phyloP scores from a whole-genome alignment of 2,888 invertebrate species.

The Brachyptera putata region DNA sequence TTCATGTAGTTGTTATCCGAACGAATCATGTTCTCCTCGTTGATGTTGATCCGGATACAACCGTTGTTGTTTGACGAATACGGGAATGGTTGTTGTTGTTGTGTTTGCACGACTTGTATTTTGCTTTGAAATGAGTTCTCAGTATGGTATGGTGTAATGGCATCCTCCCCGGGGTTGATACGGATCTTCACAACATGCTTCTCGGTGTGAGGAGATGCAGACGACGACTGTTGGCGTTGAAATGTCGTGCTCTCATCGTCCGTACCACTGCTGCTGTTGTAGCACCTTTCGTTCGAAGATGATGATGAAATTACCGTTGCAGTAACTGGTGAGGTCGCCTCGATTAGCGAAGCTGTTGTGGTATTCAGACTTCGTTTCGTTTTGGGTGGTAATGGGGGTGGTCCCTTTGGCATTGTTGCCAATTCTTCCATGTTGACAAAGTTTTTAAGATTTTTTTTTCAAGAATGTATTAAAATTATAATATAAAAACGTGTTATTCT shows the following conservation, averaged over 20 bases:
- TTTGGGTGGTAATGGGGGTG: constrained; percentile 56
- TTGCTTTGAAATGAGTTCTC: constrained; percentile 14
- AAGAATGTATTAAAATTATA: neutral
- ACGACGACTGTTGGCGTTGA: constrained; percentile 41
- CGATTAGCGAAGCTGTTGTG: constrained; percentile 1
- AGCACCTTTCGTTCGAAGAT: neutral
- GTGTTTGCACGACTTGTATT: constrained; percentile 16
- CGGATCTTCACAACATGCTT: constrained; percentile 65
- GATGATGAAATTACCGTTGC: constrained; percentile 50
- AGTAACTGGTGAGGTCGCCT: constrained; percentile 22
- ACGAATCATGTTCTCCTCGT: constrained; percentile 42
- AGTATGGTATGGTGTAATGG: neutral
- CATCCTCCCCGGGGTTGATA: constrained; percentile 58
- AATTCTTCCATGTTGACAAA: neutral
- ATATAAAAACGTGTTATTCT: neutral
- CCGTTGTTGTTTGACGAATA: constrained; percentile 35
- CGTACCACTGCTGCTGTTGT: neutral
- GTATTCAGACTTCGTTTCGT: constrained; percentile 41
- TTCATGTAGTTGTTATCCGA: constrained; percentile 25
- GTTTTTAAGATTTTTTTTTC: neutral
- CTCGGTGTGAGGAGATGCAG: constrained; percentile 28
- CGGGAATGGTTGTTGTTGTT: too few species aligned
- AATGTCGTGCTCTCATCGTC: constrained; percentile 23
- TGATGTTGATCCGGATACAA: constrained; percentile 57
- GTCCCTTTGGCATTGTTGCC: constrained; percentile 43